Percentiles rank a stretch among this genome's conserved stretches.
Conservation (phyloP, 2,113 vertebrate genomes). For the Mionectes macconnelli region DNA sequence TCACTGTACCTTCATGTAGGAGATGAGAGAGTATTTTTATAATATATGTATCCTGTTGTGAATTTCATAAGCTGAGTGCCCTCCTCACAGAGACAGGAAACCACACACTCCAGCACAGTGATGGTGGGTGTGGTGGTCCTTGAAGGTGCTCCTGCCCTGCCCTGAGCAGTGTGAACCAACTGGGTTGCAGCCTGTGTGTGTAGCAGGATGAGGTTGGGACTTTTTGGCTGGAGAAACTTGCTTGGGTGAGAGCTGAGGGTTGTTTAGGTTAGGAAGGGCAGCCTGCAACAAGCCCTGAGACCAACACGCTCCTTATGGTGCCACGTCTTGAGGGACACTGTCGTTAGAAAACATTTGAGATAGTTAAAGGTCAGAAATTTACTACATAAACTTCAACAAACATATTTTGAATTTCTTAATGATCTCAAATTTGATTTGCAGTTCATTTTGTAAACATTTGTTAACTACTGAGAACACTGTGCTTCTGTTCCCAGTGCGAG, state of each 20-base stretch:
- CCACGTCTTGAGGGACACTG: background rate
- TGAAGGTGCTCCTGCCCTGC: background rate
- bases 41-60: background rate
- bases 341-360: background rate
- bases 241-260: background rate
- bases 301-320: accelerated
- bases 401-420: constrained; percentile 14
- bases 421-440: background rate
- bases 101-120: background rate
- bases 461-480: constrained; percentile 16
- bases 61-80: background rate
- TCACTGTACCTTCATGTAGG: constrained; percentile 30
- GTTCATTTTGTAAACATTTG: constrained; percentile 14
- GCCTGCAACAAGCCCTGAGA: accelerated
- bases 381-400: background rate
- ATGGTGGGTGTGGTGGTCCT: background rate
- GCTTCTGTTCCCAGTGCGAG: background rate
- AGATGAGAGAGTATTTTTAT: constrained; percentile 33
- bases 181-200: accelerated
- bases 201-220: accelerated
- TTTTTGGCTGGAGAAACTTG: background rate
- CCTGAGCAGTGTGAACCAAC: accelerated
- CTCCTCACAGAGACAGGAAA: background rate
- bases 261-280: background rate
- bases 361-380: constrained; percentile 3